Percentiles rank a stretch among this genome's conserved stretches.
phyloP scores from a whole-genome alignment of 2,888 invertebrate species.

The Drosophila greeni region DNA sequence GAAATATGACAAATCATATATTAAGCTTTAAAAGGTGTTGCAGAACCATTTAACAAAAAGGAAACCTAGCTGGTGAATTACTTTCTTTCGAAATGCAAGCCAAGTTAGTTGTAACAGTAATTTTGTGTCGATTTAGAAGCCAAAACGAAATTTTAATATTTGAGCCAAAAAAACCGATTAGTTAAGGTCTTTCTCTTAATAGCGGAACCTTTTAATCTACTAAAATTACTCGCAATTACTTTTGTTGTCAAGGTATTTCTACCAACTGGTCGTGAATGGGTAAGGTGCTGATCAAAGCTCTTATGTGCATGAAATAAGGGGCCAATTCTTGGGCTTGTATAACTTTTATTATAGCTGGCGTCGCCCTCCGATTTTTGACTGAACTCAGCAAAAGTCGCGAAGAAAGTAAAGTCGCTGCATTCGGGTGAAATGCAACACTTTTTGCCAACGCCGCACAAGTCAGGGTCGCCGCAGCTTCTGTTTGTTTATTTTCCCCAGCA shows the following conservation, averaged over 20 bases:
- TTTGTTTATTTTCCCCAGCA: constrained; percentile 62
- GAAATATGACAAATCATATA: constrained; percentile 5
- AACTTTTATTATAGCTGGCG: constrained; percentile 51
- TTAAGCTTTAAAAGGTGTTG: neutral
- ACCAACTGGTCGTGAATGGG: constrained; percentile 10
- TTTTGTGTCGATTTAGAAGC: neutral
- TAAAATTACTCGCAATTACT: neutral
- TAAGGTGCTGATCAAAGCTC: constrained; percentile 26
- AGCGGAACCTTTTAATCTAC: neutral
- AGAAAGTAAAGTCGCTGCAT: constrained; percentile 68
- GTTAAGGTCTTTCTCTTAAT: neutral
- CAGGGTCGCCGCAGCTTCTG: constrained; percentile 68
- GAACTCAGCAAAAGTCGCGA: constrained; percentile 60
- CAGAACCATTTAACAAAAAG: neutral
- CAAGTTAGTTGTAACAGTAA: no score
- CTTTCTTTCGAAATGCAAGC: neutral
- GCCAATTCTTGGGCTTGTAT: constrained; percentile 58
- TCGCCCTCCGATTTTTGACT: constrained; percentile 61
- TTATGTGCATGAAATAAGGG: constrained; percentile 42
- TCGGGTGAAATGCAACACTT: constrained; percentile 66
- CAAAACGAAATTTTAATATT: neutral
- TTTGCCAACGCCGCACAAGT: constrained; percentile 77
- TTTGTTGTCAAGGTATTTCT: constrained; percentile 6
- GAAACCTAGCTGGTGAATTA: no score
- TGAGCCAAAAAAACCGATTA: no score